phyloP scores from a whole-genome alignment of 2,888 invertebrate genomes.

The Ceriagrion tenellum region DNA sequence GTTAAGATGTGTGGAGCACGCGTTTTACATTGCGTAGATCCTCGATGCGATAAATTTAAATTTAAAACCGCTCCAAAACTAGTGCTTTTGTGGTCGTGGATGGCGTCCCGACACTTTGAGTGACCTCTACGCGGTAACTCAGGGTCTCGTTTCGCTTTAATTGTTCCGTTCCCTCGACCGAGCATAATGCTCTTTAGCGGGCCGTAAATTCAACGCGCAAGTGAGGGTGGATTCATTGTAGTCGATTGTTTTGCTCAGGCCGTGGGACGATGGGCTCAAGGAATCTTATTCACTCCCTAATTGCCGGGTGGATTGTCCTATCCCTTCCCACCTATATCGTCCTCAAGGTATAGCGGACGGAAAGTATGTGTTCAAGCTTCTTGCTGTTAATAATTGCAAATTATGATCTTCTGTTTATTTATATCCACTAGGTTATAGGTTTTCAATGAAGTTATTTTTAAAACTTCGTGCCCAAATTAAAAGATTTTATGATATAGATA shows the following conservation, averaged over 20 bases:
- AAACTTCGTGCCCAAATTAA: too few species aligned
- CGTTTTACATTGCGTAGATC: background rate
- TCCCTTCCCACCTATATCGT: background rate
- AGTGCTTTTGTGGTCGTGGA: background rate
- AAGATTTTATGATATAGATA: too few species aligned
- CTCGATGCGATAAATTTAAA: background rate
- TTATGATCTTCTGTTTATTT: too few species aligned
- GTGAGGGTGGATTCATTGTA: background rate
- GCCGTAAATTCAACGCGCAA: background rate
- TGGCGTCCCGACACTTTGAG: background rate
- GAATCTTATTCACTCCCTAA: background rate
- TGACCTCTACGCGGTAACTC: background rate
- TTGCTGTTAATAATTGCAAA: too few species aligned
- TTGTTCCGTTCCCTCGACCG: background rate
- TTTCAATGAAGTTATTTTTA: too few species aligned
- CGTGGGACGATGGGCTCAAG: background rate
- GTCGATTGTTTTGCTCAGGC: background rate
- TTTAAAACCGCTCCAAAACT: background rate
- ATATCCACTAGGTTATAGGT: too few species aligned
- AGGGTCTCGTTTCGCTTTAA: background rate
- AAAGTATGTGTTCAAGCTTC: too few species aligned
- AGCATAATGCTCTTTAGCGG: background rate
- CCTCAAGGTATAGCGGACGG: too few species aligned
- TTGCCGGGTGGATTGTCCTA: background rate
- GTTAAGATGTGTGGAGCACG: background rate